phyloP scores from a whole-genome alignment of 2,888 invertebrate species.

The Synanthedon myopaeformis region DNA sequence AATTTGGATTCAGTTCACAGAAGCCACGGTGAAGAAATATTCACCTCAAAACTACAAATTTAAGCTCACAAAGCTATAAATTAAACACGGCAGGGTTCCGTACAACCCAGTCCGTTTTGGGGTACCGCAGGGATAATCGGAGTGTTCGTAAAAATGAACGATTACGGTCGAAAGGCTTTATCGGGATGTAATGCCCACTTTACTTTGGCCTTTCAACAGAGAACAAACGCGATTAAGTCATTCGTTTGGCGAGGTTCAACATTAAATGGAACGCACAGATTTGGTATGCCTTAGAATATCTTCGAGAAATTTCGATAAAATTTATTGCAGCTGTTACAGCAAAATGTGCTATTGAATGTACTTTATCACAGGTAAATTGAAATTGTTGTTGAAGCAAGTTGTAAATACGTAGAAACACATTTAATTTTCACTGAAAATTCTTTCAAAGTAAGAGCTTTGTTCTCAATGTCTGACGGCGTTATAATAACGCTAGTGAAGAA shows the following conservation, averaged over 20 bases:
- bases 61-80: background rate
- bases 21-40: background rate
- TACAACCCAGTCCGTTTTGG: constrained; percentile 7
- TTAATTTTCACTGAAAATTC: background rate
- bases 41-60: background rate
- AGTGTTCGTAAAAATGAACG: constrained; percentile 25
- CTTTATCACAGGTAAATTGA: constrained; percentile 3
- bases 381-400: constrained; percentile 5
- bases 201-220: constrained; percentile 9
- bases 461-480: too few relatives aligned
- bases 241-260: background rate
- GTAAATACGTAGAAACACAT: constrained; percentile 6
- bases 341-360: constrained; percentile 10
- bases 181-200: constrained; percentile 14
- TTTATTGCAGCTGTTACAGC: constrained; percentile 13
- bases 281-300: constrained; percentile 3
- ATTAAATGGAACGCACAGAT: background rate
- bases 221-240: background rate
- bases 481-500: too few relatives aligned
- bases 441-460: too few relatives aligned
- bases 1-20: too few relatives aligned
- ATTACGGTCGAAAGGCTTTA: constrained; percentile 17
- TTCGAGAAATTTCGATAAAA: constrained; percentile 6
- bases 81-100: constrained; percentile 1
- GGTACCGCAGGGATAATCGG: constrained; percentile 13